Evolutionary conservation across 2,797 vertebrate genomes (phyloP), one percentile per base, ranked within the genome.

Genomic region (Micropoecilia bifurca): DNA sequence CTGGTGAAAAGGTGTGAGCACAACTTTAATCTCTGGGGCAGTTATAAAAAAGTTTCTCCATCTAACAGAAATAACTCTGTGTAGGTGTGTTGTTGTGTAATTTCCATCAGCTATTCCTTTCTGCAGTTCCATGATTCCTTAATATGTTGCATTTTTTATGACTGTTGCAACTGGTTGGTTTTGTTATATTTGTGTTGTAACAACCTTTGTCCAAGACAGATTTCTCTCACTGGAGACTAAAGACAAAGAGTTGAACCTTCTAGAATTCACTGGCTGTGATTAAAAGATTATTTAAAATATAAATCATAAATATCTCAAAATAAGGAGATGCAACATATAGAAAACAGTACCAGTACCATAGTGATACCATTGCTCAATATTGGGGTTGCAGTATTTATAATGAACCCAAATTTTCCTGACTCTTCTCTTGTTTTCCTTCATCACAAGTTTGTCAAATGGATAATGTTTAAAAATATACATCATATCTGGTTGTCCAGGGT

Each of bases 31-130:
- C 39, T 43, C 22, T 41, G 39, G 39, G 39, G 4, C 63, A 41
- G 7, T 39, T 39, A 39, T 39, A 39, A 41, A 41, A 41, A 36
- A 43, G 39, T 43, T 69, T 69, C 39, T 69, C 66, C 66, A 69
- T 43, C 39, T 14, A 14, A 39, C 66, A 69, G 66, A 69, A 69
- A 69, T 69, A 69, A 69, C 66, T 41, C 36, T 43, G 66, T 43
- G 66, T 69, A 69, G 66, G 66, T 69, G 66, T 41, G 36, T 5
- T 68, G 63, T 41, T 43, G 39, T 22, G 25, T 43, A 43, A 69
- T 43, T 69, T 69, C 39, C 20, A 43, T 69, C 66, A 43, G 36
- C 22, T 25, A 41, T 25, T 69, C 66, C 22, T 43, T 25, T n/a
- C 39, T 69, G 22, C 39, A 43, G 66, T 43, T 43, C 41, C 36